Evolutionary conservation across 2,797 vertebrate genomes (phyloP).

Genomic region (Chaenodraco wilsoni): DNA sequence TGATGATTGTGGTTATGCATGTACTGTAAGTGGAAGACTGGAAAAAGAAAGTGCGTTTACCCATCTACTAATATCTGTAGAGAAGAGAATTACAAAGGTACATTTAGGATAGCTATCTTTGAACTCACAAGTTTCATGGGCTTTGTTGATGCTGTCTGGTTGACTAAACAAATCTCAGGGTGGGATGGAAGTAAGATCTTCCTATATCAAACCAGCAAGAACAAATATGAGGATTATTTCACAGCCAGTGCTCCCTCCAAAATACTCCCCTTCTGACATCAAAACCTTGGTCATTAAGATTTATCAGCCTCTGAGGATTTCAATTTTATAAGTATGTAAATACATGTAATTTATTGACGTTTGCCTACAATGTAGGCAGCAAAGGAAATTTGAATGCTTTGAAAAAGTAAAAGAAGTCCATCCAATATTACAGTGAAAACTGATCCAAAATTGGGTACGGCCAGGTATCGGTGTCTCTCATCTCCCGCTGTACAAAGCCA

Average conservation of each 20-base stretch:
- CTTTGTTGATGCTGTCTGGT: constrained; percentile 58
- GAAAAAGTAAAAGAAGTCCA: constrained; percentile 51
- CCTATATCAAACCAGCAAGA: constrained; percentile 51
- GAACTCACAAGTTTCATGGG: constrained; percentile 32
- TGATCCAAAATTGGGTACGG: constrained; percentile 43
- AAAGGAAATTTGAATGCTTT: constrained; percentile 64
- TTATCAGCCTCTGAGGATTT: constrained; percentile 72
- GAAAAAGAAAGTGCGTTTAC: constrained; percentile 50
- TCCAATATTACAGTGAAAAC: constrained; percentile 36
- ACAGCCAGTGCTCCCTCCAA: constrained; percentile 33
- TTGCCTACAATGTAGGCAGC: constrained; percentile 87
- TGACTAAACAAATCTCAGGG: constrained; percentile 78
- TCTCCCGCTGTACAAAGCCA: constrained; percentile 50
- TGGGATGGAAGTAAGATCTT: constrained; percentile 61
- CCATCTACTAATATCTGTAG: constrained; percentile 46
- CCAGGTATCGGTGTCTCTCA: constrained; percentile 42
- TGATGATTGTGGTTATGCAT: constrained; percentile 60
- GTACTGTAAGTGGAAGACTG: constrained; percentile 55
- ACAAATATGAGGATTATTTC: constrained; percentile 35
- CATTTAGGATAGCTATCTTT: constrained; percentile 33
- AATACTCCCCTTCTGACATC: constrained; percentile 24
- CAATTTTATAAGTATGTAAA: constrained; percentile 89
- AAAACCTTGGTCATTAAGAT: constrained; percentile 52
- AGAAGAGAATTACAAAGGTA: constrained; percentile 43
- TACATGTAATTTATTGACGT: constrained; percentile 92